Base-by-base conservation (phyloP, 2,113 vertebrate genomes). In the Archilochus colubris region DNA sequence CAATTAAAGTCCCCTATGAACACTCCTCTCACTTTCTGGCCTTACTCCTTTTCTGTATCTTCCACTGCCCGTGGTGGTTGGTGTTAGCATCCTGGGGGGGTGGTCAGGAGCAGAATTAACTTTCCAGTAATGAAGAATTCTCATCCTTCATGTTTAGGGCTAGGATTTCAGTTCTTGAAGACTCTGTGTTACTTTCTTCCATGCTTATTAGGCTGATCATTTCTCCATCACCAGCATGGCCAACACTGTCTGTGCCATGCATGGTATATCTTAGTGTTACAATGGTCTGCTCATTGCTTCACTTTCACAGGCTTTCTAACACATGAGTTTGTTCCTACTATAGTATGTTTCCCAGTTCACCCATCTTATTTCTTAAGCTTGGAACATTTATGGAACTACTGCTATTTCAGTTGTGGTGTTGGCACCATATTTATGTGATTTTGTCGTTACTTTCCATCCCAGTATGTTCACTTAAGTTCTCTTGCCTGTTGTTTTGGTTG, bases 201-300 rank as follows among this genome's bases (percentile, higher is more conserved):
- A 1, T 21, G 16, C 33, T 70, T 55, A 57, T 70, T 55, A 57
- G 9, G 61, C n/a, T 70, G 55, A 22, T 43, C 3, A 5, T 36
- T 58, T 64, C 44, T 80, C 22, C 13, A 22, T 31, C 8, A 36
- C 10, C 14, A 36, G 8, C 14, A 57, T 1, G 8, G 12, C 10
- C 33, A 74, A 6, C 23, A 43, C 14, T n/a, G 11, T 22, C 44
- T 67, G 48, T 75, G 43, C 30, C 19, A 4, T 3, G 3, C 3
- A 2, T 8, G 3, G 74, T 70, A 3, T 28, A 21, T 30, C 22
- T 63, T 72, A 16, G 9, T 17, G 30, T 66, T 68, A 20, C 1
- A 0, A 69, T 4, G 5, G 16, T 69, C 10, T 1, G 0, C 4
- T 72, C 31, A 7, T 44, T 62, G 59, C 30, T n/a, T 64, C 10